Base-by-base conservation (phyloP, 2,113 vertebrate species). In the Calidris pygmaea region DNA sequence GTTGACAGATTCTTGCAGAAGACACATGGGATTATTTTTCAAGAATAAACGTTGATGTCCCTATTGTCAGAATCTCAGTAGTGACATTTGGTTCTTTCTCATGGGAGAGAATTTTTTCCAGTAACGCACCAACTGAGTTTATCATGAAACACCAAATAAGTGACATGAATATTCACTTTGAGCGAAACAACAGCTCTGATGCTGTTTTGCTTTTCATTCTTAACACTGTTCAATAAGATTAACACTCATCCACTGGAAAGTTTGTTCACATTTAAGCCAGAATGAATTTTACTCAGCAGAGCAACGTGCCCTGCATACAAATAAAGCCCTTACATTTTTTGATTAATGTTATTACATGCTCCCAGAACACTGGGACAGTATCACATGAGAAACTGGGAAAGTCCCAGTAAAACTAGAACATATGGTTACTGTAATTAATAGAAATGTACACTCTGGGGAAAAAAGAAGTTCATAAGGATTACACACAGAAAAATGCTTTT, bases 221-320 rank as follows among this genome's bases (percentile, higher is more conserved):
- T 95, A 78, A 65, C 48, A 68, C 74, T 70, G 32, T 62, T 93
- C 91, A 70, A 37, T 76, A 79, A 85, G 81, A 93, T 91, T 91
- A 94, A 81, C 76, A 55, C 47, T 77, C 71, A 90, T 74, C 59
- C 75, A 80, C 79, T 81, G 53, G 52, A 95, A 96, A 90, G 85
- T 94, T 90, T 90, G 45, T 56, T 87, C 83, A 88, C 73, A 90
- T 89, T 89, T 79, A 94, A 96, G 60, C 45, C 65, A 75, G 66
- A 92, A 85, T 32, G 21, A 97, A 58, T 90, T 95, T 88, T 84
- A 59, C 72, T 84, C 73, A 60, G 65, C 83, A 87, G 56, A 87
- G 76, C 70, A 88, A 68, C 60, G 81, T 71, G 72, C 48, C 79
- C 83, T 68, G 79, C 92, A 89, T 83, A 75, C 80, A 92, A 91